Evolutionary conservation across 2,797 vertebrate species (phyloP).

Genomic region (Scleropages formosus): DNA sequence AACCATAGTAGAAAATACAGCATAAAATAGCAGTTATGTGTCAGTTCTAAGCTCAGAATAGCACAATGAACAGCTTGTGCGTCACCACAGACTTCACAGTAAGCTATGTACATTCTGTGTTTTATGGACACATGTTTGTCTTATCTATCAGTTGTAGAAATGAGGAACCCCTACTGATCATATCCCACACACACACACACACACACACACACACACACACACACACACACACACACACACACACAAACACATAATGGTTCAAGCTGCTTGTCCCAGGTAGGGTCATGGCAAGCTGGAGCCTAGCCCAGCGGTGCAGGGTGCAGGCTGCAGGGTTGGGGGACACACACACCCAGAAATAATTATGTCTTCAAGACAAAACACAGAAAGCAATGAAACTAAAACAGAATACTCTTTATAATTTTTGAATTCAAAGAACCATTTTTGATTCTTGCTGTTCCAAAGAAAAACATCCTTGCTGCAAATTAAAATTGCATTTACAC

Average conservation of each 20-base stretch:
- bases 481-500: conserved; percentile 15
- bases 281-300: no score
- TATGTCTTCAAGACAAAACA: conserved; percentile 19
- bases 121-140: conserved; percentile 10
- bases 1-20: background rate
- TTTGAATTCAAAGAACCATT: conserved; percentile 8
- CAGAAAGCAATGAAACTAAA: background rate
- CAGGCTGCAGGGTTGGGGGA: no score
- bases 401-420: background rate
- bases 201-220: no score
- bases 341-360: no score
- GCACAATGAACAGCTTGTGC: no score
- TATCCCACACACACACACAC: no score
- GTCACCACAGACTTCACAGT: no score
- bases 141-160: background rate
- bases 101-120: background rate
- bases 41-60: no score
- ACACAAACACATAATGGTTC: no score
- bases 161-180: background rate
- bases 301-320: no score
- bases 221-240: no score
- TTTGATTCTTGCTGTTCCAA: conserved; percentile 11
- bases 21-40: background rate
- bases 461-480: background rate
- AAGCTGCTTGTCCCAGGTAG: no score